Percentiles rank a stretch among this genome's conserved stretches.
phyloP scores from a whole-genome alignment of 2,888 invertebrate genomes.

The Microctonus hyperodae region DNA sequence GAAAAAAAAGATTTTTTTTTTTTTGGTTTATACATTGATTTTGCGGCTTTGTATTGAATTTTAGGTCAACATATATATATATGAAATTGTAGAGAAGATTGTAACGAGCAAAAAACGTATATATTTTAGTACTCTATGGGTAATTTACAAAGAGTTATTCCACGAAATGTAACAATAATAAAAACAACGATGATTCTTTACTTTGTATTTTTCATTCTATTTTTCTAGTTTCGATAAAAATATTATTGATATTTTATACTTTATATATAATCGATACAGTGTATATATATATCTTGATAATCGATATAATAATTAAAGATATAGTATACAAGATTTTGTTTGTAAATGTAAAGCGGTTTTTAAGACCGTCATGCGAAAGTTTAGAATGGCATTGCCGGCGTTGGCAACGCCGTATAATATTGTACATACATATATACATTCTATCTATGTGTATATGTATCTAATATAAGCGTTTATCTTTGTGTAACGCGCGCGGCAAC shows the following conservation, averaged over 20 bases:
- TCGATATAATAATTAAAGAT: not conserved
- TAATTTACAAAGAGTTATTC: too few relatives aligned
- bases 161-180: not conserved
- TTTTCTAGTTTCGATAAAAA: too few relatives aligned
- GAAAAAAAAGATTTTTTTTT: too few relatives aligned
- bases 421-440: too few relatives aligned
- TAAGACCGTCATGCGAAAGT: not conserved
- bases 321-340: not conserved
- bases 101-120: not conserved
- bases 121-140: not conserved
- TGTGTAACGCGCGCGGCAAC: not conserved
- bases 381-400: conserved; percentile 1
- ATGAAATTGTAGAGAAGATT: not conserved
- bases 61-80: too few relatives aligned
- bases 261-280: too few relatives aligned
- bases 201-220: not conserved
- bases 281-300: too few relatives aligned
- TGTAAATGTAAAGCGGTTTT: not conserved
- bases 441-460: not conserved
- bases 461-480: not conserved
- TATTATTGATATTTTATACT: too few relatives aligned
- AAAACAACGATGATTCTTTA: not conserved
- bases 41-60: too few relatives aligned
- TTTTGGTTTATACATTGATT: too few relatives aligned
- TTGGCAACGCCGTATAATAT: conserved; percentile 9